These are phyloP conservation scores for Xiphydria camelus DNA, from an alignment of 2,888 invertebrate genomes.

Conservation along the genomic window DNA sequence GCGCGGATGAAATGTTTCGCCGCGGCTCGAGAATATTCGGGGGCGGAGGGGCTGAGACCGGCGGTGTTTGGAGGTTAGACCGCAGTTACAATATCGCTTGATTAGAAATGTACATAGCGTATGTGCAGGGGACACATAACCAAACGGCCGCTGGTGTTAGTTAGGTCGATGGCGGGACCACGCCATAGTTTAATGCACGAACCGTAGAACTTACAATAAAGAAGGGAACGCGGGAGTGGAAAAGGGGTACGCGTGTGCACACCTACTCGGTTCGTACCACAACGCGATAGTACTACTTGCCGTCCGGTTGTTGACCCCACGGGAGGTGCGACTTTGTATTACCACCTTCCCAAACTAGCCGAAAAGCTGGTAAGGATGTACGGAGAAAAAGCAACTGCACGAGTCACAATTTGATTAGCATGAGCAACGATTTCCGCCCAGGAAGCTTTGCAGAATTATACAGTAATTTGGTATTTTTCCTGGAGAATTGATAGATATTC, in stretches of 20 bases:
- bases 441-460: too few relatives aligned
- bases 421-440: too few relatives aligned
- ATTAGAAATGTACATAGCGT: conserved; percentile 59
- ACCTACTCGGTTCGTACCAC: conserved; percentile 36
- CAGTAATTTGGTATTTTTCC: too few relatives aligned
- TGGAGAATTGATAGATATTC: too few relatives aligned
- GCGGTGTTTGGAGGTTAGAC: conserved; percentile 59
- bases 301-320: conserved; percentile 33
- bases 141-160: conserved; percentile 39
- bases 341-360: too few relatives aligned
- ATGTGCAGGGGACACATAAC: conserved; percentile 52
- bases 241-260: conserved; percentile 21
- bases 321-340: conserved; percentile 34
- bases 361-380: too few relatives aligned
- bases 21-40: conserved; percentile 46
- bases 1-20: too few relatives aligned
- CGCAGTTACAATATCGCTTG: conserved; percentile 60
- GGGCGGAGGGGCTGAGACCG: conserved; percentile 36
- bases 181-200: conserved; percentile 56
- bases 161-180: conserved; percentile 55
- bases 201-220: conserved; percentile 56
- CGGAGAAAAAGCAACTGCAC: too few relatives aligned
- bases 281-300: conserved; percentile 46
- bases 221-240: conserved; percentile 36
- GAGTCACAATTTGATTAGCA: too few relatives aligned